Evolutionary conservation across 2,888 invertebrate species (phyloP), one percentile per base, ranked within the genome.

Genomic region (Epicampocera succincta): DNA sequence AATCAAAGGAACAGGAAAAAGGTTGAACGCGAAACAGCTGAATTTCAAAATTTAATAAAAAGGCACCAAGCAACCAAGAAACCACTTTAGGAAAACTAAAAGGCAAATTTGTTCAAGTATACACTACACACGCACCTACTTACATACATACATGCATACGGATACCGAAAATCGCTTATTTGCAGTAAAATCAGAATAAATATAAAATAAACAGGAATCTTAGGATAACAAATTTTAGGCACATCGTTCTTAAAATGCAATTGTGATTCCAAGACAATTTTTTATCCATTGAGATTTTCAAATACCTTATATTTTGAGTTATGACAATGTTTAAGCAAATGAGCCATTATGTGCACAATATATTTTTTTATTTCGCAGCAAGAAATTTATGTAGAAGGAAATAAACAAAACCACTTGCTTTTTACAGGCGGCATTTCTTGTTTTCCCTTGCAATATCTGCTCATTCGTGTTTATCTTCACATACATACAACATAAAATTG

Each of bases 351-450:
- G 8, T 9, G 8, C 33, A 33, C 33, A 33, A 33, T 9, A 33
- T 8, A 9, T 8, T 33, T 33, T 33, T 33, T 33, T 1, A 33
- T 33, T 33, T 33, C 33, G 5, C 33, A 8, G 33, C 33, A 33
- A 33, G 9, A 5, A 33, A 33, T 66, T 29, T 13, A 60, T 54
- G 11, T 12, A 15, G 60, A 52, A 46, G 13, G 17, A 25, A 54
- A 60, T 44, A 68, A 50, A 77, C 50, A 80, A 73, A 78, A 75
- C 60, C 71, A 82, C 74, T 78, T 75, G 73, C 63, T 71, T 11
- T 33, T 33, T 58, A 52, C 65, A 72, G 74, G 81, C 73, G 73
- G 74, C 69, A 42, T 75, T 69, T 66, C 13, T 15, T 40, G 38
- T 54, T 72, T 38, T 54, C 12, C 17, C 42, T 61, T 29, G 42